Evolutionary conservation across 2,113 vertebrate species (phyloP).

Genomic region (Turdus rufiventris): DNA sequence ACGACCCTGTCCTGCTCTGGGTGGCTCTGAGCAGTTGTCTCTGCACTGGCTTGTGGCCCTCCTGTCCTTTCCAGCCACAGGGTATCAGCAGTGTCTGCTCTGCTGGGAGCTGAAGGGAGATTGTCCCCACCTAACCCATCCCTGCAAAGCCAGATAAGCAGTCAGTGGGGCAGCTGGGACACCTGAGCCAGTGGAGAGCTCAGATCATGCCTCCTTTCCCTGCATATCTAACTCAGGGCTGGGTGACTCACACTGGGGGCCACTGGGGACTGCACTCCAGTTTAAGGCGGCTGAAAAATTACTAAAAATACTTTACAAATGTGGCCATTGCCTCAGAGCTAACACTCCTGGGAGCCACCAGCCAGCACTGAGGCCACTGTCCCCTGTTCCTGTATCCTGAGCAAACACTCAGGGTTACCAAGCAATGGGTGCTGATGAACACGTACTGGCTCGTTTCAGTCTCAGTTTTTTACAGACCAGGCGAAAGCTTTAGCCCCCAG

Average conservation of each 20-base stretch:
- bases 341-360: not conserved
- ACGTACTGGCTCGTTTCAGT: not conserved
- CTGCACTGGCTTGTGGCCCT: not conserved
- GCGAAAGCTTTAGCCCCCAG: not conserved
- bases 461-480: not conserved
- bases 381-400: not conserved
- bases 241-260: not conserved
- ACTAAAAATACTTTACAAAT: not conserved
- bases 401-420: not conserved
- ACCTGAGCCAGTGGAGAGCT: not conserved
- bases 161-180: not conserved
- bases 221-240: not conserved
- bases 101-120: not conserved
- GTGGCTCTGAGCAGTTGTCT: not conserved
- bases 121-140: not conserved
- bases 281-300: not conserved
- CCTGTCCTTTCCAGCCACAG: not conserved
- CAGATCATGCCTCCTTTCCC: not conserved
- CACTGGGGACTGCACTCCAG: not conserved
- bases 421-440: not conserved
- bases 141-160: accelerated
- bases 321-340: not conserved
- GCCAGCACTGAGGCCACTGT: not conserved
- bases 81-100: not conserved
- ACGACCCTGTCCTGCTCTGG: accelerated